Base-by-base conservation (phyloP, 23 tunicate genomes). In the Halocynthia aurantium region DNA sequence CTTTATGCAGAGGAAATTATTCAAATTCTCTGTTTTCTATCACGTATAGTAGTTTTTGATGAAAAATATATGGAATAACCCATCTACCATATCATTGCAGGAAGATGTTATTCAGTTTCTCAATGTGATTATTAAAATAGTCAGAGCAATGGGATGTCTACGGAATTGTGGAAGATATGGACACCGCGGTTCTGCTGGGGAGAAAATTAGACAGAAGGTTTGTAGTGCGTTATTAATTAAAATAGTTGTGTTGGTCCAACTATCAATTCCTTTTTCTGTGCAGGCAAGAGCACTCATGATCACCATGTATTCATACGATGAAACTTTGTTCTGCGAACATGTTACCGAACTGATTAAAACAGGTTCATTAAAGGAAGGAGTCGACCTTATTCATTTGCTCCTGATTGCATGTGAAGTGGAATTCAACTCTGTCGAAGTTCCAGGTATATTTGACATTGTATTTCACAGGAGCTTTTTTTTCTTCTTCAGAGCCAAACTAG, bases 311-410 rank as follows among this genome's bases (percentile, higher is more conserved):
- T 58, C 53, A 19, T 51, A 40, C 52, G 54, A 85, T 52, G 67
- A 72, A 50, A 65, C 72, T 44, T 40, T 65, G 50, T 75, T 77
- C 71, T 17, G 56, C 9, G 56, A 78, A 8, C 69, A 83, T 67
- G 12, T 91, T 13, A 71, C 73, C 15, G 21, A 50, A 10, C 60
- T 85, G 10, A 17, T 91, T 55, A n/a, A 52, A 18, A 76, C 22
- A 7, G 73, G 58, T 15, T 52, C 86, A 8, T 55, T 91, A 49
- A 66, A 52, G 17, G 75, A 77, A 10, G 60, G 62, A 17, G 61
- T 81, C 61, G 84, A 91, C 53, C 63, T 91, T 53, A 58, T 91
- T 6, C 97, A 91, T 61, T 51, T 84, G n/a, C 55, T 91, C 8
- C 64, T 85, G 7, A 56, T 72, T 10, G 81, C 68, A 71, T 91